Evolutionary conservation across 2,113 vertebrate species (phyloP).

Genomic region (Esox niger): DNA sequence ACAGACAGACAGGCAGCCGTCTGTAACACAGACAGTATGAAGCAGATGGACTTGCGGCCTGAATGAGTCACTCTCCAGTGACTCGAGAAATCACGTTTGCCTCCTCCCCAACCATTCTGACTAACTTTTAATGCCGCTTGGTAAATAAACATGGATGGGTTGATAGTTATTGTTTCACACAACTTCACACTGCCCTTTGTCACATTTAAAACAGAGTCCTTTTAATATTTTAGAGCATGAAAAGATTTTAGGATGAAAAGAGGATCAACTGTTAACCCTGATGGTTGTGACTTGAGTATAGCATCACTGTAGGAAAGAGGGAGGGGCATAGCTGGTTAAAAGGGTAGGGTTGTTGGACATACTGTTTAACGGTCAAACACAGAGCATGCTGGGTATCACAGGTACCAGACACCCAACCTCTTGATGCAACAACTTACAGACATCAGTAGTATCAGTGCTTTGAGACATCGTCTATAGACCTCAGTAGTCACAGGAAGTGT

Average conservation of each 20-base stretch:
- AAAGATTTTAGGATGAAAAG: constrained; percentile 1
- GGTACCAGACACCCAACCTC: neutral
- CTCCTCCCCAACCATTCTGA: neutral
- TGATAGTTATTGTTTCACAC: constrained; percentile 8
- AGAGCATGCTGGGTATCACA: neutral
- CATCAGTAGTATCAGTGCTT: no score
- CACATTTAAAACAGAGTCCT: constrained; percentile 15
- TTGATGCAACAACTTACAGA: no score
- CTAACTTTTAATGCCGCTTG: neutral
- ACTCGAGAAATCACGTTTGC: neutral
- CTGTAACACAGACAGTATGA: no score
- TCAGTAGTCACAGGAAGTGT: no score
- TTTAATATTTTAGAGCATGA: constrained; percentile 12
- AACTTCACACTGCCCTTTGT: constrained; percentile 2
- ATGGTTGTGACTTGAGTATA: neutral
- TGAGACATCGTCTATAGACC: no score
- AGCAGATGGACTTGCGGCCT: no score
- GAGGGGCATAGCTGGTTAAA: neutral
- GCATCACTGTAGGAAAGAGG: neutral
- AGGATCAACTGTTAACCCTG: constrained; percentile 23
- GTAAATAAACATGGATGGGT: constrained; percentile 16
- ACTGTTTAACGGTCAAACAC: neutral
- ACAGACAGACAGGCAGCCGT: neutral
- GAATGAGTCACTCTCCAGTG: neutral
- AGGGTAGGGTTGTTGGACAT: no score